Conservation (phyloP, 2,797 vertebrate species). For the Pyrocephalus nanus region DNA sequence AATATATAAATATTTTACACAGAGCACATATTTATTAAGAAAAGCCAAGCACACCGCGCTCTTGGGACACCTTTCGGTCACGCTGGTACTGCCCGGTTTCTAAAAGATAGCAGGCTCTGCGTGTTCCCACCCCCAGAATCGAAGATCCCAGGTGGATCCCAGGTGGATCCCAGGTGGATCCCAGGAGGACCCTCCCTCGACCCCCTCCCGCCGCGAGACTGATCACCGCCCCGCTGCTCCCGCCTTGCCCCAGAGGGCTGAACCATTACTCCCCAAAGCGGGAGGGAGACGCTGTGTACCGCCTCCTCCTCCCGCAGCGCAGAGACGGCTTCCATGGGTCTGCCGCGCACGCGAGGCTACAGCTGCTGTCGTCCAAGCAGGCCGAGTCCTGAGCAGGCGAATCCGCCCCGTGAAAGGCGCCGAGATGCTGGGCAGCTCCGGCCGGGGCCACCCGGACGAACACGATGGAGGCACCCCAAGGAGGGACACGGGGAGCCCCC, state of each 20-base stretch:
- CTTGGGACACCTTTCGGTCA: not conserved
- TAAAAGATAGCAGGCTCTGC: not conserved
- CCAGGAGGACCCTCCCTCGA: no score
- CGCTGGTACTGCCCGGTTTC: accelerated
- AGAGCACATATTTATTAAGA: not conserved
- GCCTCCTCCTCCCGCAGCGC: not conserved
- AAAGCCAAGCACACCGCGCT: not conserved
- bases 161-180: accelerated
- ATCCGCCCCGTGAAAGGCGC: accelerated
- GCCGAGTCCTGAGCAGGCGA: accelerated
- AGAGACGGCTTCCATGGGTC: accelerated
- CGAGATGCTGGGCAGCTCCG: accelerated
- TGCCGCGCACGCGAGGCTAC: accelerated
- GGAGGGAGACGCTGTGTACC: accelerated
- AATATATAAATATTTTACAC: not conserved
- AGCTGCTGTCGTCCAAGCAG: accelerated
- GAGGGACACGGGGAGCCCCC: accelerated
- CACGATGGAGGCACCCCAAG: accelerated
- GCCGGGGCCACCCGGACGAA: accelerated
- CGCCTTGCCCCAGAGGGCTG: not conserved
- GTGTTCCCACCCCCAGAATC: accelerated
- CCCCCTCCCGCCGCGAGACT: no score
- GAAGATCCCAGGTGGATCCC: not conserved
- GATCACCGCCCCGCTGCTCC: accelerated
- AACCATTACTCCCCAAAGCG: not conserved